Evolutionary conservation across 1,140 invertebrate genomes (phyloP).

Genomic region (Phenacoccus solenopsis): DNA sequence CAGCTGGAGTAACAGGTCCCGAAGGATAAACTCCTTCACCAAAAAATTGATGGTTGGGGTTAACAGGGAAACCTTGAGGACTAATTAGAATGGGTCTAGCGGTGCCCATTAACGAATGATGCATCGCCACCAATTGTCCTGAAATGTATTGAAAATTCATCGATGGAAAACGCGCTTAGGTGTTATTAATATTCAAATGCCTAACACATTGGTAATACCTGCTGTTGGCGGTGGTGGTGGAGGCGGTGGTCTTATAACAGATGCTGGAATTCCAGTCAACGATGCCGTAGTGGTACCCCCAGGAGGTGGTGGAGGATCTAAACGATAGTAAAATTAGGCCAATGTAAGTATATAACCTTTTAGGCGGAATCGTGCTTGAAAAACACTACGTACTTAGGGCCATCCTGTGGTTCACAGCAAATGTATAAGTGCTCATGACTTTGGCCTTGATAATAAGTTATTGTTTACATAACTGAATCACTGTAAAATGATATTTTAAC

Average conservation of each 20-base stretch:
- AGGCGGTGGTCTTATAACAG: not conserved
- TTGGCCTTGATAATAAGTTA: not conserved
- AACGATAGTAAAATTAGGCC: not conserved
- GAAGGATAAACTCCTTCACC: not conserved
- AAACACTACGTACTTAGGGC: not conserved
- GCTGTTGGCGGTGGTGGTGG: not conserved
- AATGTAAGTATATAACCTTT: not conserved
- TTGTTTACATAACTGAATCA: not conserved
- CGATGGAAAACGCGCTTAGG: not conserved
- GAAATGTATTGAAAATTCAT: not conserved
- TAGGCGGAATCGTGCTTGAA: not conserved
- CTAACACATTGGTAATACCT: not conserved
- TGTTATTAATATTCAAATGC: not conserved
- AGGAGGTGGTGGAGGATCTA: not conserved
- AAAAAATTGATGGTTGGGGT: not conserved
- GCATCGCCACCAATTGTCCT: not conserved
- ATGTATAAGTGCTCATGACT: not conserved
- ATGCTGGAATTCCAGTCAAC: not conserved
- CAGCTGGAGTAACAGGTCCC: not conserved
- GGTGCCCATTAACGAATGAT: conserved; percentile 5
- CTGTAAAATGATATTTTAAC: not conserved
- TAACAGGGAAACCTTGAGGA: not conserved
- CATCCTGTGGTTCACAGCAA: not conserved
- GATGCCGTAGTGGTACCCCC: not conserved
- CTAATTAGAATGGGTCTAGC: not conserved